These are phyloP conservation scores for Delia radicum DNA, from an alignment of 1,140 invertebrate genomes.

Conservation along the genomic window DNA sequence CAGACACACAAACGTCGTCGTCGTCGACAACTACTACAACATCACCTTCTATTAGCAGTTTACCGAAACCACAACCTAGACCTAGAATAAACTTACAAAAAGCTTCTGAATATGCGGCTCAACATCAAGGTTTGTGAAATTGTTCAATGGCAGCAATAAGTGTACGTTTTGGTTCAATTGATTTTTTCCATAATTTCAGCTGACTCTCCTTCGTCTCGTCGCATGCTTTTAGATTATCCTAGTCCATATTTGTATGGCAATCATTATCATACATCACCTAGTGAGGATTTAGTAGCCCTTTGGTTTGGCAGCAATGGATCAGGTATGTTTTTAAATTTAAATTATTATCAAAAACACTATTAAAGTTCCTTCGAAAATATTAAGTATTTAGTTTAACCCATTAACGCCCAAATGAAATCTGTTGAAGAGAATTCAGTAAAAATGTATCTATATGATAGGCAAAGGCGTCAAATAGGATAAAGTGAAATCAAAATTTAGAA, in stretches of 20 bases:
- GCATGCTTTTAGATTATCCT: constrained; percentile 53
- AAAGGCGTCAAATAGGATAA: too few relatives aligned
- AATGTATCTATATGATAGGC: too few relatives aligned
- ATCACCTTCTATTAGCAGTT: constrained; percentile 15
- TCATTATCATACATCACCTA: constrained; percentile 55
- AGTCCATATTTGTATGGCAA: constrained; percentile 58
- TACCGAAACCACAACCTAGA: constrained; percentile 41
- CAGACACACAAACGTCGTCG: not conserved
- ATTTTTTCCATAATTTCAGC: constrained; percentile 33
- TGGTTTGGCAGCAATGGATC: constrained; percentile 60
- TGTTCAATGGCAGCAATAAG: not conserved
- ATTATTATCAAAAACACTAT: too few relatives aligned
- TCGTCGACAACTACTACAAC: constrained; percentile 30
- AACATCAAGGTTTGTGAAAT: constrained; percentile 39
- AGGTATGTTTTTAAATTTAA: too few relatives aligned
- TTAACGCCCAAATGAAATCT: too few relatives aligned
- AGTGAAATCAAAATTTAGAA: too few relatives aligned
- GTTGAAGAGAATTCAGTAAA: too few relatives aligned
- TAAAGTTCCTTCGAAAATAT: too few relatives aligned
- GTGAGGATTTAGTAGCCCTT: constrained; percentile 59
- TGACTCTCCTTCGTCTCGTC: constrained; percentile 48
- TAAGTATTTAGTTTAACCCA: too few relatives aligned
- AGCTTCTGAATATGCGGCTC: constrained; percentile 52
- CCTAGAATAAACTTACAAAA: constrained; percentile 51
- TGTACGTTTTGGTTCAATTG: too few relatives aligned